Base-by-base conservation (phyloP, 2,113 vertebrate species). In the Chionomys nivalis region DNA sequence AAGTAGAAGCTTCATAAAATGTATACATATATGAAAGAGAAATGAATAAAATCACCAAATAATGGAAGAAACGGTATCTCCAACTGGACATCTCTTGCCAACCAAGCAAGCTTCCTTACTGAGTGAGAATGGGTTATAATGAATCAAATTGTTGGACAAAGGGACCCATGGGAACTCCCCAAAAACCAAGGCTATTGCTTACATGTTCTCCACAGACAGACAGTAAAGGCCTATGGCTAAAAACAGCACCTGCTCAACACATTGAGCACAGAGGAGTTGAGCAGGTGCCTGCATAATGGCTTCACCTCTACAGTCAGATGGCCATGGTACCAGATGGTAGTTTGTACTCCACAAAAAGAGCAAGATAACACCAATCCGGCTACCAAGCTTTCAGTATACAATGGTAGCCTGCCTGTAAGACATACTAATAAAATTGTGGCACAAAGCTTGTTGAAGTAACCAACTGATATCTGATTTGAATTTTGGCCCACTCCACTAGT, bases 341-440 rank as follows among this genome's bases (percentile, higher is more conserved):
- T 24, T 1, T 81, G 33, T 55, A n/a, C 7, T 33, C 19, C 36
- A n/a, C 2, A 33, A 23, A 36, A 55, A 1, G 49, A 55, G 33
- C 23, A 36, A 19, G 44, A 0, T 52, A 55, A 36, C 9, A 55
- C 19, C 9, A 79, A 23, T 81, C 31, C 5, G 24, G 21, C 36
- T 39, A 58, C n/a, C n/a, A 58, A 58, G 5, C 78, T 21, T 81
- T 58, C 23, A 12, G 23, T 82, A 33, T 55, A 36, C 47, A 79
- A n/a, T 36, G 52, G 1, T n/a, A 21, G 11, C 10, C 5, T 58
- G 31, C 11, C 5, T 58, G 2, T 23, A 13, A n/a, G 5, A n/a
- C 21, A 55, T 81, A 17, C 19, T 81, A 81, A 12, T n/a, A 10
- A 2, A 55, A 13, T 36, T n/a, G 33, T 24, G 49, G 19, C 19